phyloP scores from a whole-genome alignment of 2,888 invertebrate species.

The Hydraecia micacea region DNA sequence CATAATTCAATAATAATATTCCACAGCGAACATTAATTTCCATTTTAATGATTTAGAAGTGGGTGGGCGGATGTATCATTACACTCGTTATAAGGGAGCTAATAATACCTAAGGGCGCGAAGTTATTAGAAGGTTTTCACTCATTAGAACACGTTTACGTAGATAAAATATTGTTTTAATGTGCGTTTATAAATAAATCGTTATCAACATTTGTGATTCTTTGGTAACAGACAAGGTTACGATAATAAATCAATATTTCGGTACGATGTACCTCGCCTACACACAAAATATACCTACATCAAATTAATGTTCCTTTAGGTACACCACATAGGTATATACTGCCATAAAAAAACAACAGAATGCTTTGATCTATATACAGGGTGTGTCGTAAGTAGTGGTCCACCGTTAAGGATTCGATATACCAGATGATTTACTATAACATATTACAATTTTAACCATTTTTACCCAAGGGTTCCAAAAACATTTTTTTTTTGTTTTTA shows the following conservation, averaged over 20 bases:
- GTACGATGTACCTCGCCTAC: not conserved
- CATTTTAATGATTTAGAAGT: slow-evolving; percentile 3
- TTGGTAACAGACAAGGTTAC: slow-evolving; percentile 6
- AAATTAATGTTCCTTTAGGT: not conserved
- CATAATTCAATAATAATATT: not conserved
- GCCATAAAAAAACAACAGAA: not conserved
- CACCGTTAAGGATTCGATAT: too few relatives aligned
- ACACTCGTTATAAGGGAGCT: not conserved
- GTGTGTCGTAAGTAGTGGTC: too few relatives aligned
- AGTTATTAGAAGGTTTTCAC: not conserved
- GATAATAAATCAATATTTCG: slow-evolving; percentile 1
- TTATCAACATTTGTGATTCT: not conserved
- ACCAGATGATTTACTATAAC: too few relatives aligned
- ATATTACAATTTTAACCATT: too few relatives aligned
- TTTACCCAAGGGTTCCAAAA: too few relatives aligned
- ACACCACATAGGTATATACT: not conserved
- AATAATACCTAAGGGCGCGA: not conserved
- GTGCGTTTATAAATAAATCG: slow-evolving; percentile 21
- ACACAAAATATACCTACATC: not conserved
- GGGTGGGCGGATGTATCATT: not conserved
- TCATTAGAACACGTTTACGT: slow-evolving; percentile 17
- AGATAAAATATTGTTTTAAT: slow-evolving; percentile 17
- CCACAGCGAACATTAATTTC: not conserved
- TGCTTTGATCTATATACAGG: too few relatives aligned
- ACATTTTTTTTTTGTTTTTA: too few relatives aligned